Evolutionary conservation across 2,113 vertebrate species (phyloP).

Genomic region (Psettodes erumei): DNA sequence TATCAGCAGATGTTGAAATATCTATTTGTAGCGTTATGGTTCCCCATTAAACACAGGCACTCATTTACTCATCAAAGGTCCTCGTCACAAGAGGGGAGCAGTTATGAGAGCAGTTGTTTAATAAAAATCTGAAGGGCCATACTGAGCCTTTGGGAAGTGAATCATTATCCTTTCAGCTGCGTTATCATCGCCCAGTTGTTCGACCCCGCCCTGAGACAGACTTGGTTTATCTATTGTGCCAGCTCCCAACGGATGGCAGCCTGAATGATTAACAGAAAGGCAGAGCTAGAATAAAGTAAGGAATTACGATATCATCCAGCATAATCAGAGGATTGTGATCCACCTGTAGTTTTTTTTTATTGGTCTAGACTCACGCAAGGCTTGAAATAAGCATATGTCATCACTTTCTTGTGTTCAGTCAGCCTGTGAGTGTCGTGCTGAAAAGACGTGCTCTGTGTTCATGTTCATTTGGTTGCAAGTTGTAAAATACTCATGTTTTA

Average conservation of each 20-base stretch:
- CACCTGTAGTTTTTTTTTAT: not conserved
- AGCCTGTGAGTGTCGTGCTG: not conserved
- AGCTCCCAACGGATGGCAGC: not conserved
- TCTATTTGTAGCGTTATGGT: not conserved
- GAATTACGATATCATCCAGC: not conserved
- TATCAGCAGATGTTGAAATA: not conserved
- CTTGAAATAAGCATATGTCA: not conserved
- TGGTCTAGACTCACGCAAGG: not conserved
- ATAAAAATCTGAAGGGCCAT: conserved; percentile 8
- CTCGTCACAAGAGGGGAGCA: conserved; percentile 6
- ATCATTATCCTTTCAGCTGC: conserved; percentile 30
- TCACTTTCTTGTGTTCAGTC: not conserved
- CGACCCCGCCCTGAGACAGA: not conserved
- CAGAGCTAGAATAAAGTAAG: not conserved
- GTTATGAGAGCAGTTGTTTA: conserved; percentile 22
- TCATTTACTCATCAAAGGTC: conserved; percentile 34
- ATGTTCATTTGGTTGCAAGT: too few relatives aligned
- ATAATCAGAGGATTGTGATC: not conserved
- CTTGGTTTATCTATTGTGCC: not conserved
- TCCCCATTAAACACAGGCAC: not conserved
- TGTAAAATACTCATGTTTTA: not conserved
- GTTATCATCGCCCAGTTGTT: conserved; percentile 2
- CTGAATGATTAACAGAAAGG: conserved; percentile 34
- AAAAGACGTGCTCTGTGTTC: too few relatives aligned
- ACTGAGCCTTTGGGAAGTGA: conserved; percentile 44